Conservation (phyloP, 2,888 invertebrate species). For the Xanthia icteritia region DNA sequence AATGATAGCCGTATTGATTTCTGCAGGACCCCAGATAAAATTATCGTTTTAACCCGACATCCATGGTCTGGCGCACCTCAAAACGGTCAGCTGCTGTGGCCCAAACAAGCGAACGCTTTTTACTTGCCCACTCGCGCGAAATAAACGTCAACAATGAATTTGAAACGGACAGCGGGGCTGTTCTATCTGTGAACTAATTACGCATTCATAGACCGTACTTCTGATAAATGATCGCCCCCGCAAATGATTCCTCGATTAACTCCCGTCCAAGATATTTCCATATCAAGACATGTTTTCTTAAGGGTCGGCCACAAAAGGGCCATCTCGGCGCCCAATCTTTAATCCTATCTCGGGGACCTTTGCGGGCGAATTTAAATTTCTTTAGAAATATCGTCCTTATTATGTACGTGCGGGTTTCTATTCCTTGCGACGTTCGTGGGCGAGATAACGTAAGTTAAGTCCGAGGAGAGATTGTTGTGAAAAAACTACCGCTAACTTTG, state of each 20-base stretch:
- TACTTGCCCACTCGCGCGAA: constrained; percentile 82
- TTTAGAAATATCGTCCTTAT: constrained; percentile 91
- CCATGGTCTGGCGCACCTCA: constrained; percentile 83
- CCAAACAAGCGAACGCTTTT: constrained; percentile 81
- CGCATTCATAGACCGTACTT: constrained; percentile 85
- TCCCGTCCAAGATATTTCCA: constrained; percentile 89
- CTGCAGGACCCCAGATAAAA: constrained; percentile 79
- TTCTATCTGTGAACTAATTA: constrained; percentile 82
- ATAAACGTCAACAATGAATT: constrained; percentile 82
- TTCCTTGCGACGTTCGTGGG: constrained; percentile 89
- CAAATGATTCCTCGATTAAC: constrained; percentile 89
- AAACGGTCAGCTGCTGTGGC: constrained; percentile 82
- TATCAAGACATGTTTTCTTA: constrained; percentile 91
- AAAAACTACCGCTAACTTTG: constrained; percentile 89
- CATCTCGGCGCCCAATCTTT: constrained; percentile 90
- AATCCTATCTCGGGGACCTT: constrained; percentile 90
- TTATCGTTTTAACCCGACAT: constrained; percentile 85
- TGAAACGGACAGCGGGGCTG: constrained; percentile 71
- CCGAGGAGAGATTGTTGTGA: constrained; percentile 90
- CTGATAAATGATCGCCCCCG: constrained; percentile 87
- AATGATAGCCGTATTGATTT: constrained; percentile 76
- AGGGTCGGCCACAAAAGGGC: constrained; percentile 90
- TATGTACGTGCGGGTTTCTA: constrained; percentile 90
- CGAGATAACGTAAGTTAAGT: constrained; percentile 90
- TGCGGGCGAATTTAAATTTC: constrained; percentile 91